phyloP scores from a whole-genome alignment of 2,888 invertebrate species.

The Chaitophorus viminalis region DNA sequence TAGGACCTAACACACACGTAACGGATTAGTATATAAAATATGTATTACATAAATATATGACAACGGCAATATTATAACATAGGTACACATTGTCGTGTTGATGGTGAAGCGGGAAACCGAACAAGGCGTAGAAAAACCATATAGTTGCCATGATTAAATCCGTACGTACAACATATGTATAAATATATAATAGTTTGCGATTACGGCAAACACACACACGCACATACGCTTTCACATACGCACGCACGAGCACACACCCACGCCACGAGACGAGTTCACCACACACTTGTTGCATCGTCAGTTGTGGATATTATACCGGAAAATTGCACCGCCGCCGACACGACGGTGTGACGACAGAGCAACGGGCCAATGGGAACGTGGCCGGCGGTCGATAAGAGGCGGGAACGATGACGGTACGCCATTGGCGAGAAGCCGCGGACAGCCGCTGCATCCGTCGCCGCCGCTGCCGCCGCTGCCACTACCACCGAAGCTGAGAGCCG shows the following conservation, averaged over 20 bases:
- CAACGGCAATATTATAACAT: too few relatives aligned
- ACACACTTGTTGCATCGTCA: slow-evolving; percentile 7
- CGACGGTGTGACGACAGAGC: not conserved
- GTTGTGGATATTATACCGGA: not conserved
- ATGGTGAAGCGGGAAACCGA: too few relatives aligned
- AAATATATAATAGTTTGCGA: too few relatives aligned
- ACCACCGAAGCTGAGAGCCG: not conserved
- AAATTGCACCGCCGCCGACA: not conserved
- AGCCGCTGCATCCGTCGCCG: not conserved
- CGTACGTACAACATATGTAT: too few relatives aligned
- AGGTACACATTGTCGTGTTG: too few relatives aligned
- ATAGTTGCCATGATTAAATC: too few relatives aligned
- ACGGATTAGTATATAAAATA: too few relatives aligned
- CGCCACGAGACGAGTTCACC: not conserved
- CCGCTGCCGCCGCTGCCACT: not conserved
- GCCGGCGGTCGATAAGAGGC: slow-evolving; percentile 58
- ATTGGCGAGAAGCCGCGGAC: slow-evolving; percentile 38
- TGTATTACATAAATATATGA: too few relatives aligned
- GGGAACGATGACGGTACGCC: slow-evolving; percentile 43
- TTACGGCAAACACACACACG: not conserved
- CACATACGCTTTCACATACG: not conserved
- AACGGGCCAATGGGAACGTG: slow-evolving; percentile 45
- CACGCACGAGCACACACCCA: not conserved
- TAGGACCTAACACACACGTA: too few relatives aligned
- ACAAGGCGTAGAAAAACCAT: too few relatives aligned